Conservation (phyloP, 2,797 vertebrate genomes). For the Sebastes itinus region DNA sequence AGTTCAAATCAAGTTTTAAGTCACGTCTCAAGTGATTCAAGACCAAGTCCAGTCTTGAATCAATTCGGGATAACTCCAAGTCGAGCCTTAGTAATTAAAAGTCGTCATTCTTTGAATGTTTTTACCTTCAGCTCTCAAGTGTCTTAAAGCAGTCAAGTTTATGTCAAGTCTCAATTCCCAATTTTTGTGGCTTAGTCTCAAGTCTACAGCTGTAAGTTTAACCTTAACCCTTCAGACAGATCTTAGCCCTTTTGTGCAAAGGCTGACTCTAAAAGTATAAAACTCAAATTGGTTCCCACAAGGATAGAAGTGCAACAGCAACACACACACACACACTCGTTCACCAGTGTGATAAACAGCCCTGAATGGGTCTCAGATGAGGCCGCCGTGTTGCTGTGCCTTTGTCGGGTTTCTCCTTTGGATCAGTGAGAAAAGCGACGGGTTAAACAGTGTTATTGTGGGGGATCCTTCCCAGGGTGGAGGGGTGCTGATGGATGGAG, state of each 20-base stretch:
- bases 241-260: not conserved
- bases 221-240: not conserved
- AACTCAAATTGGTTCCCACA: conserved; percentile 34
- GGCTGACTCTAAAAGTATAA: not conserved
- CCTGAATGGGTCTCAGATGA: conserved; percentile 44
- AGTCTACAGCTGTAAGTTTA: not conserved
- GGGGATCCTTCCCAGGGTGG: conserved; percentile 54
- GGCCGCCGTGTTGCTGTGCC: conserved; percentile 12
- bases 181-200: not conserved
- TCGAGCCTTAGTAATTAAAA: not conserved
- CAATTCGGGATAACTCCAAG: not conserved
- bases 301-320: not conserved
- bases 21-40: not conserved
- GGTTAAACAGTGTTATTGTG: conserved; percentile 61
- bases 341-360: conserved; percentile 31
- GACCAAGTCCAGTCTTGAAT: not conserved
- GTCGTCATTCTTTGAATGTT: not conserved
- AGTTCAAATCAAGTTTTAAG: not conserved
- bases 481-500: conserved; percentile 35
- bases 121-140: not conserved
- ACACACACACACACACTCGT: not conserved
- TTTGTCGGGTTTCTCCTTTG: conserved; percentile 56
- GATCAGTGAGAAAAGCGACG: conserved; percentile 23
- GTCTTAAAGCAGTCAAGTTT: not conserved
- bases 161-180: not conserved